These are phyloP conservation scores for Leptopilina syphax DNA, from an alignment of 2,888 invertebrate genomes.

Conservation along the genomic window DNA sequence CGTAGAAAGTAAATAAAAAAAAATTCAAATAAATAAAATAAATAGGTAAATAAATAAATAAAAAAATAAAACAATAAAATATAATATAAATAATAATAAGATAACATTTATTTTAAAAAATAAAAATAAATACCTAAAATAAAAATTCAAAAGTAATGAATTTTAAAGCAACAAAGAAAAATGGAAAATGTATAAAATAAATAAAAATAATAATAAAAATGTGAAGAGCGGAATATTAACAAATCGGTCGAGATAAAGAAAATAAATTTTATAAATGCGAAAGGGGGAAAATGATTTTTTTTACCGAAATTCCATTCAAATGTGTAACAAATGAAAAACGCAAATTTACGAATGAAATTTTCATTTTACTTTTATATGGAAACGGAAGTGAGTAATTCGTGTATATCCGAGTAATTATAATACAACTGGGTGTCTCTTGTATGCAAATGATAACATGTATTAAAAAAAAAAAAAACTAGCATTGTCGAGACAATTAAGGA, in stretches of 20 bases:
- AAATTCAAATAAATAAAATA: too few species aligned
- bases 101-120: too few species aligned
- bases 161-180: too few species aligned
- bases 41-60: too few species aligned
- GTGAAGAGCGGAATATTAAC: too few species aligned
- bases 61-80: too few species aligned
- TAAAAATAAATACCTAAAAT: too few species aligned
- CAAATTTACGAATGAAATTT: background rate
- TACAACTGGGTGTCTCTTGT: conserved; percentile 36
- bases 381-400: conserved; percentile 39
- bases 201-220: too few species aligned
- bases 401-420: conserved; percentile 24
- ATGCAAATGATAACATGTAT: conserved; percentile 45
- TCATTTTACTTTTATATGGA: conserved; percentile 32
- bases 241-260: background rate
- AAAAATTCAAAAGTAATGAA: background rate
- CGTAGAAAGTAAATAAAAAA: too few species aligned
- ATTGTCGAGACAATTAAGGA: conserved; percentile 64
- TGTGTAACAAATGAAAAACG: background rate
- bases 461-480: conserved; percentile 49
- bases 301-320: background rate
- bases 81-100: too few species aligned
- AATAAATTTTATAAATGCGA: background rate
- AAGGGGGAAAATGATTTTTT: background rate
- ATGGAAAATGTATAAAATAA: too few species aligned